These are phyloP conservation scores for Takifugu flavidus DNA, from an alignment of 2,113 vertebrate species.

Conservation along the genomic window DNA sequence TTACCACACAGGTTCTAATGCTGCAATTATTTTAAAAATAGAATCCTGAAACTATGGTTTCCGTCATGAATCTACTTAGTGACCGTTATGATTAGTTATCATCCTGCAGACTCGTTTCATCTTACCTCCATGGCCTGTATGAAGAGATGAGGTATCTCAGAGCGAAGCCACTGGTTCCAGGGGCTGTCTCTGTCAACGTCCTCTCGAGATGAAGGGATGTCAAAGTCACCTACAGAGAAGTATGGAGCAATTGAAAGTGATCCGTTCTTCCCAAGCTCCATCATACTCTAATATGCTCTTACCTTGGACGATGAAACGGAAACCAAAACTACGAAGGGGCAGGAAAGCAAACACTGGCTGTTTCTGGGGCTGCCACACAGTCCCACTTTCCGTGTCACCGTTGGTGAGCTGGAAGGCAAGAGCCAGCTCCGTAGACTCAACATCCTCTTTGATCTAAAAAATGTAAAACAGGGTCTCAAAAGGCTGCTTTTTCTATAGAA, in stretches of 20 bases:
- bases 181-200: conserved; percentile 81
- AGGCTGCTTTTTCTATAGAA: conserved; percentile 3
- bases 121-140: conserved; percentile 78
- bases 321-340: conserved; percentile 78
- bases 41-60: no score
- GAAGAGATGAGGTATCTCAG: conserved; percentile 77
- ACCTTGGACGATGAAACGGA: conserved; percentile 81
- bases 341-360: conserved; percentile 79
- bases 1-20: no score
- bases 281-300: not conserved
- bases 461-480: not conserved
- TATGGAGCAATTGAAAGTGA: not conserved
- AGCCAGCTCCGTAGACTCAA: conserved; percentile 75
- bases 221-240: conserved; percentile 73
- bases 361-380: conserved; percentile 66
- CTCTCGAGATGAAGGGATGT: conserved; percentile 80
- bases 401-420: conserved; percentile 73
- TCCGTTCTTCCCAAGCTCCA: not conserved
- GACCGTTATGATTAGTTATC: not conserved
- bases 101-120: not conserved
- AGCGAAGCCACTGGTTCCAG: conserved; percentile 82
- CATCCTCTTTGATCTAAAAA: conserved; percentile 72
- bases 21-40: no score
- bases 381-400: conserved; percentile 22
- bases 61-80: no score